These are phyloP conservation scores for Laupala kohalensis DNA, from an alignment of 1,140 invertebrate species.

Conservation along the genomic window DNA sequence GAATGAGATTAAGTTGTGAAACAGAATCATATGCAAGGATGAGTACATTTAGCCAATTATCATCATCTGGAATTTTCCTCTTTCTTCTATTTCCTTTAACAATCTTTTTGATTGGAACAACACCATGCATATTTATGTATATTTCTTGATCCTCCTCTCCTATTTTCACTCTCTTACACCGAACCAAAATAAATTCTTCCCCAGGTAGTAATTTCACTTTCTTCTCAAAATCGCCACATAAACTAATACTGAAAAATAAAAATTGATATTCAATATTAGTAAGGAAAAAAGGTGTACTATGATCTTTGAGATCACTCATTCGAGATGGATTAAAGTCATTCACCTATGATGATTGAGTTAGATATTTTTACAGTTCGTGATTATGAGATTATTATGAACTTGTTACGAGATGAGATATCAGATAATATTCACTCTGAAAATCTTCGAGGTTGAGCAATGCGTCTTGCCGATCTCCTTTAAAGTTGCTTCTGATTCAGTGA, in stretches of 20 bases:
- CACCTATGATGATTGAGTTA: no score
- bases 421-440: no score
- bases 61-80: neutral
- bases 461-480: no score
- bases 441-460: no score
- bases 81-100: neutral
- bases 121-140: constrained; percentile 31
- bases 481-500: no score
- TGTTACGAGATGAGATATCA: no score
- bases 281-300: no score
- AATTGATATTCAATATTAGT: no score
- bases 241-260: constrained; percentile 12
- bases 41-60: constrained; percentile 42
- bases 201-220: constrained; percentile 25
- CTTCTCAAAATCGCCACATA: constrained; percentile 30
- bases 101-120: constrained; percentile 17
- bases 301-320: no score
- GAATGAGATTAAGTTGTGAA: constrained; percentile 59
- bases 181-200: constrained; percentile 30
- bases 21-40: constrained; percentile 71
- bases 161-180: constrained; percentile 24
- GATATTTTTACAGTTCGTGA: no score
- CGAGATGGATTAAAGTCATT: no score
- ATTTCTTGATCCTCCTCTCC: constrained; percentile 25
- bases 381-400: no score